These are phyloP conservation scores for Ecdyonurus torrentis DNA, from an alignment of 2,888 invertebrate species.

Conservation along the genomic window DNA sequence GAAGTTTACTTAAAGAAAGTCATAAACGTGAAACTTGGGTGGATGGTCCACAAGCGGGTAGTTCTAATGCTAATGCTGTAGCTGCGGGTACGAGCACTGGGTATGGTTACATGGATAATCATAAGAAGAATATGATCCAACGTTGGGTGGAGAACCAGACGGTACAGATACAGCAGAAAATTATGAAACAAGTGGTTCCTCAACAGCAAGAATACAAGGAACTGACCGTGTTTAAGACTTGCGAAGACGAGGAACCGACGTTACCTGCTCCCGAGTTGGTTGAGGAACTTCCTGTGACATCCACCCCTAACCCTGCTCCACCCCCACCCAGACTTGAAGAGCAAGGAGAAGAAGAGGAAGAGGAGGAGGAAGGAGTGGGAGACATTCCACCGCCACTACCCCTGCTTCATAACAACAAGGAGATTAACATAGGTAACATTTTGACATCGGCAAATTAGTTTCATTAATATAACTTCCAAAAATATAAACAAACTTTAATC, in stretches of 20 bases:
- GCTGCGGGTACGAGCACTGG: slow-evolving; percentile 25
- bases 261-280: background rate
- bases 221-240: slow-evolving; percentile 44
- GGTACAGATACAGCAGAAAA: slow-evolving; percentile 45
- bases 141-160: slow-evolving; percentile 89
- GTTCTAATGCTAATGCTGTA: slow-evolving; percentile 15
- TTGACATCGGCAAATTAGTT: too few relatives aligned
- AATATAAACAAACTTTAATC: too few relatives aligned
- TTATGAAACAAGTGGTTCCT: slow-evolving; percentile 5
- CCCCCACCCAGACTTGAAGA: slow-evolving; percentile 1
- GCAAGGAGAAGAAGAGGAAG: slow-evolving; percentile 35
- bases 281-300: background rate
- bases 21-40: slow-evolving; percentile 87
- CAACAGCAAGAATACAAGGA: slow-evolving; percentile 28
- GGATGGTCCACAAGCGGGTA: slow-evolving; percentile 74
- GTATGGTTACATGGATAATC: slow-evolving; percentile 83
- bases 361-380: slow-evolving; percentile 62
- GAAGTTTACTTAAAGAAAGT: slow-evolving; percentile 55
- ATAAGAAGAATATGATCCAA: slow-evolving; percentile 83
- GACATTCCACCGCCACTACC: slow-evolving; percentile 69
- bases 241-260: slow-evolving; percentile 27
- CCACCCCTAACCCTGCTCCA: background rate
- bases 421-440: slow-evolving; percentile 14
- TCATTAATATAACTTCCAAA: too few relatives aligned
- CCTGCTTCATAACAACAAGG: slow-evolving; percentile 26